These are phyloP conservation scores for Drosophila biarmipes DNA, from an alignment of 1,140 invertebrate genomes.

Conservation along the genomic window DNA sequence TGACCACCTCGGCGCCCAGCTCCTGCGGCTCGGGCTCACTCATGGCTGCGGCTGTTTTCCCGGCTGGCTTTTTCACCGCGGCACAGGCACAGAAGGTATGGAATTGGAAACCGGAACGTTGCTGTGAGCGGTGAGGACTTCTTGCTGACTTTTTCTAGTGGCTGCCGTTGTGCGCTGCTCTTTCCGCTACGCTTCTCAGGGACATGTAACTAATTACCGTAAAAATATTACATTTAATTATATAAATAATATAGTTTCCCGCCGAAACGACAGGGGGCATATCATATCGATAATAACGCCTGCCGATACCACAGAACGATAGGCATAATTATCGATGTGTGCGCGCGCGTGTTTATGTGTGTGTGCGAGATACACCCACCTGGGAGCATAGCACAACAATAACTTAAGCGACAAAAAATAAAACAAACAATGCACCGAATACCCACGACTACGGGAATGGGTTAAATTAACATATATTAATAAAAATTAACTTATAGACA, in stretches of 20 bases:
- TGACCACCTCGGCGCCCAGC: slow-evolving; percentile 66
- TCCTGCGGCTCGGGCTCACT: slow-evolving; percentile 66
- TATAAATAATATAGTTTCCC: slow-evolving; percentile 1
- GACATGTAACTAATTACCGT: neutral
- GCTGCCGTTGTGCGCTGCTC: slow-evolving; percentile 10
- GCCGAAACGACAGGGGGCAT: neutral
- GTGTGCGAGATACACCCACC: neutral
- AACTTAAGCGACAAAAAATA: neutral
- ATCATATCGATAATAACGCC: neutral
- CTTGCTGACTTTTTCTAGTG: slow-evolving; percentile 5
- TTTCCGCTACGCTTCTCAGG: slow-evolving; percentile 8
- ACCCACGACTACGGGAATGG: neutral
- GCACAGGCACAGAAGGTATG: too few relatives aligned
- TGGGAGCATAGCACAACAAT: neutral
- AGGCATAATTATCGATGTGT: neutral
- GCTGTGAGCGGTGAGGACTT: slow-evolving; percentile 3
- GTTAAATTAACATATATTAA: neutral
- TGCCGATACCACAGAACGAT: too few relatives aligned
- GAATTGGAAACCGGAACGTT: neutral
- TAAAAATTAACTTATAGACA: neutral
- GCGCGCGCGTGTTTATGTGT: neutral
- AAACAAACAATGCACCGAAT: neutral
- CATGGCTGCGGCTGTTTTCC: slow-evolving; percentile 7
- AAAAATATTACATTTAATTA: neutral
- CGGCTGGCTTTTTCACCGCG: neutral